Evolutionary conservation across 35 echinoderm and acorn worm genomes (phyloP).

Genomic region (Strongylocentrotus purpuratus): DNA sequence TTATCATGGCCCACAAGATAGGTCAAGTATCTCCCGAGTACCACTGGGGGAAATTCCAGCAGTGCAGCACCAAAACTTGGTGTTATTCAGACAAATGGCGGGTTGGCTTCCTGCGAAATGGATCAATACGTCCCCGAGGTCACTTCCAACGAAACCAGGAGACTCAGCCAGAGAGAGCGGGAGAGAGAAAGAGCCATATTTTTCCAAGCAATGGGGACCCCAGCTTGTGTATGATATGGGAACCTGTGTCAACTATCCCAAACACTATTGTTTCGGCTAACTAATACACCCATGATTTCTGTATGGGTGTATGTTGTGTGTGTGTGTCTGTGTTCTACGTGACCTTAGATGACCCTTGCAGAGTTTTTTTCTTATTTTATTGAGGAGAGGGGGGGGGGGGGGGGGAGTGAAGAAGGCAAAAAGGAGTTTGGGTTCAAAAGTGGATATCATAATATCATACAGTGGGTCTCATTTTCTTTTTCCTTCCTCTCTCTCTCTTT

Average conservation of each 20-base stretch:
- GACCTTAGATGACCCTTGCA: constrained; percentile 1
- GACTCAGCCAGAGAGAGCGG: neutral
- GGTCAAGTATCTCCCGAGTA: neutral
- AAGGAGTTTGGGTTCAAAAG: constrained; percentile 4
- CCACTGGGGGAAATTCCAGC: constrained; percentile 4
- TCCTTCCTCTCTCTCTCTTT: neutral
- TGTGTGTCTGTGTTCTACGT: neutral
- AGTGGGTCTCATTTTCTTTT: neutral
- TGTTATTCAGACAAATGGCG: constrained; percentile 33
- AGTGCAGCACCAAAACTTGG: neutral
- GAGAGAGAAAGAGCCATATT: neutral
- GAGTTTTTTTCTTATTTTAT: neutral
- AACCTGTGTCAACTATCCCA: neutral
- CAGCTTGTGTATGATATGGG: neutral
- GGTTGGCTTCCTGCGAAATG: constrained; percentile 12
- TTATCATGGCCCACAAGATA: neutral
- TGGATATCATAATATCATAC: neutral
- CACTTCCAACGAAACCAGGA: constrained; percentile 32
- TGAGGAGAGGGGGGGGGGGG: constrained; percentile 22
- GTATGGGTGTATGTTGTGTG: neutral
- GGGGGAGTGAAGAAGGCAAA: neutral
- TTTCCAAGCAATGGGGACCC: neutral
- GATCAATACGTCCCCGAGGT: constrained; percentile 32
- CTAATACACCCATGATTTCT: neutral
- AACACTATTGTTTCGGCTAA: neutral